Evolutionary conservation across 2,888 invertebrate species (phyloP), one percentile per base, ranked within the genome.

Genomic region (Blomia tropicalis): DNA sequence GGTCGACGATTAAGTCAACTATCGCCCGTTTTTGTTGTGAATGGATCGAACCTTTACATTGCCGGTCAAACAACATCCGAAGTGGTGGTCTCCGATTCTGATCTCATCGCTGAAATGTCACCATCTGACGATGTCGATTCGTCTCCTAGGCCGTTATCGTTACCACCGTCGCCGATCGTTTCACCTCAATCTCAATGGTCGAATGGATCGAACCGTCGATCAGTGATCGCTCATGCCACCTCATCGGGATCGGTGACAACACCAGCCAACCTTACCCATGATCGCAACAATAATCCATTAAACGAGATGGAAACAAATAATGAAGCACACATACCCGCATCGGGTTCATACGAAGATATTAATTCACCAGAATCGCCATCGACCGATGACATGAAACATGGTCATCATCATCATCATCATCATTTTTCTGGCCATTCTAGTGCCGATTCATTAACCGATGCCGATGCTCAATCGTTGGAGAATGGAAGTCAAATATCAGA

Each of bases 221-320:
- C 51, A 47, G 51, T 47, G 51, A 47, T 47, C 51, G n/a, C 51
- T 7, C 51, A 47, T n/a, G 51, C 51, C 51, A 47, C 51, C 22
- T 47, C 51, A 14, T 47, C 51, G 7, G 41, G 41, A 14, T n/a
- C n/a, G n/a, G n/a, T n/a, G n/a, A n/a, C n/a, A n/a, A n/a, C n/a
- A n/a, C n/a, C n/a, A n/a, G 41, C 41, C 41, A 47, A 47, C 27
- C 51, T 19, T 47, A 7, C 7, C 7, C 51, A 47, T 19, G 51
- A 47, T 27, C 51, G 51, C 23, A 47, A 47, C 51, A 47, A 47
- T 27, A 47, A 47, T 47, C 51, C 51, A 47, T n/a, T 47, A 7
- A 47, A 47, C 27, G 51, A 47, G 11, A 47, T 7, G 7, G 41
- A 17, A 14, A 41, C 14, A 14, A 41, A 41, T n/a, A n/a, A n/a